A percentile compares a stretch with the other conserved stretches of the same genome.
These are phyloP conservation scores for Laticauda laticaudata DNA, from an alignment of 2,113 vertebrate genomes.

Conservation along the genomic window DNA sequence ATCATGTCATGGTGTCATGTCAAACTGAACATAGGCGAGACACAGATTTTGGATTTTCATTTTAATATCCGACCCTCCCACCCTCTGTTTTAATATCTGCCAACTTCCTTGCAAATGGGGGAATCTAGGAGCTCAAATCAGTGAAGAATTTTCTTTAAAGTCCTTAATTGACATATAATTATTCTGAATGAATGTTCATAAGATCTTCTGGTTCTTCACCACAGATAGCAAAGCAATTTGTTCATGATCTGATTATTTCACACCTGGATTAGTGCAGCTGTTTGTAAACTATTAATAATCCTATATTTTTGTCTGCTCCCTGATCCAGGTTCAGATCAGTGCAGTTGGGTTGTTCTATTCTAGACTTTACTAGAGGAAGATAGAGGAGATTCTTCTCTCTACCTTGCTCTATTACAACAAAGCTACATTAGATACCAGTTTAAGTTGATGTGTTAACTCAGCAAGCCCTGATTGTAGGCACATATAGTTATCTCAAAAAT, in stretches of 20 bases:
- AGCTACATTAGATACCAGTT: neutral
- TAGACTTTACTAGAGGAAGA: neutral
- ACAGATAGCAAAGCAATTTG: neutral
- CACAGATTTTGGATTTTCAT: neutral
- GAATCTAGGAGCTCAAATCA: neutral
- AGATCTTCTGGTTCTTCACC: neutral
- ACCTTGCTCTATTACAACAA: neutral
- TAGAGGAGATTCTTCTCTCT: neutral
- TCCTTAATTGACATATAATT: neutral
- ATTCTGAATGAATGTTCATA: neutral
- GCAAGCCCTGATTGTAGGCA: neutral
- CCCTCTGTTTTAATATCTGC: neutral
- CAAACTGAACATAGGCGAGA: neutral
- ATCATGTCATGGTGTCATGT: neutral
- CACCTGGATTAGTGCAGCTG: neutral
- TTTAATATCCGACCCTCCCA: neutral
- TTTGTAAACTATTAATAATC: neutral
- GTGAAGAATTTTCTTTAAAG: neutral
- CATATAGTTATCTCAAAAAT: neutral
- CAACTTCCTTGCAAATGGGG: neutral
- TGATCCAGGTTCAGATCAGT: neutral
- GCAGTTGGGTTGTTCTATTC: neutral
- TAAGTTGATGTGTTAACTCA: neutral
- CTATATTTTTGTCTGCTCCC: neutral
- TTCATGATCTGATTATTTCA: neutral